Base-by-base conservation (phyloP, 2,888 invertebrate species). In the Epinotia demarniana region DNA sequence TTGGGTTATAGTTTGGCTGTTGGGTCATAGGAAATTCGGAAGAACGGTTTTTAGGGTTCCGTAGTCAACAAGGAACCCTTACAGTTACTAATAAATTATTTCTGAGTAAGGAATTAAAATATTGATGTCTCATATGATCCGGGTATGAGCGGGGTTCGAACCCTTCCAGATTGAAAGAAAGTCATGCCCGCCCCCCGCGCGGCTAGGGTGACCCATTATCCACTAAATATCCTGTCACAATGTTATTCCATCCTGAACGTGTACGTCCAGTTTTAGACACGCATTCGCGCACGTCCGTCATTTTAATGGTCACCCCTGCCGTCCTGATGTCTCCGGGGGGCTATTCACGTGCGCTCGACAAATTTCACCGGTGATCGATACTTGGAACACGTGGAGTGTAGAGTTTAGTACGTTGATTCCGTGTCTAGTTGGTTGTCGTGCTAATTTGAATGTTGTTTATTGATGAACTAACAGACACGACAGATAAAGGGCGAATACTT, bases 211-310 rank as follows among this genome's bases (percentile, higher is more conserved):
- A 53, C 16, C 49, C 16, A 16, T 49, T 16, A 16, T 16, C 49
- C 8, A 53, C n/a, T 13, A 53, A 53, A 53, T 53, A 53, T 13
- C 13, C 27, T 64, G 64, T 64, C 19, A 46, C 13, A 64, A 49
- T 64, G 11, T 53, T n/a, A n/a, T 64, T 64, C 64, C 64, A 64
- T 11, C 49, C 23, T 19, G 23, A 63, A 19, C 12, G 63, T 63
- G 62, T 72, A 55, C 66, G 73, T 67, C 67, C 78, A 71, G 73
- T 81, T 81, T 79, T 74, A 76, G 79, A 73, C 43, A 58, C 79
- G 78, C 84, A 85, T 82, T 82, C 78, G 84, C 75, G 84, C 81
- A 80, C 85, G 81, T 88, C 83, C 82, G 83, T 88, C 87, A 85
- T 84, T 79, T 81, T 86, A 85, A 87, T 83, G 81, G 79, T 79